Base-by-base conservation (phyloP, 2,797 vertebrate species). In the Anas bernieri region DNA sequence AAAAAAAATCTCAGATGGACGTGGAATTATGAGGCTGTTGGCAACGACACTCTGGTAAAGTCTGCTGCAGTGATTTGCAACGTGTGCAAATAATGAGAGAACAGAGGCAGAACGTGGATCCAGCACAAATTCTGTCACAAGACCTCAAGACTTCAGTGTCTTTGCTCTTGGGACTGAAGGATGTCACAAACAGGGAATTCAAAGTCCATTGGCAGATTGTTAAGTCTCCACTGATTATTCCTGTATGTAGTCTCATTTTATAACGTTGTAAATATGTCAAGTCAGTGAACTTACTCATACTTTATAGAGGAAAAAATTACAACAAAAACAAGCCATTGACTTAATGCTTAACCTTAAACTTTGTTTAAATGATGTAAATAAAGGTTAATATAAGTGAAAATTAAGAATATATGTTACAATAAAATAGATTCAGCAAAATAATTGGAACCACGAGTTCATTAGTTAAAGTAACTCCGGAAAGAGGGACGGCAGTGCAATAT, bases 91-190 rank as follows among this genome's bases (percentile, higher is more conserved):
- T 55, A 85, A 48, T 9, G 23, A 22, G 13, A 70, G 35, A 26
- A 73, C 7, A 12, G 35, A 77, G 48, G 30, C 41, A 73, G 86
- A 84, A 50, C 54, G 74, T 0, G 3, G 31, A 78, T 75, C n/a
- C 62, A n/a, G 69, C 74, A 62, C 0, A 0, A 83, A 81, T 63
- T 59, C 55, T 35, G 1, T 28, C 55, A 5, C 58, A 35, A 94
- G 83, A 76, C 59, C 76, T 91, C 81, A 78, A 67, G 80, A 72
- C 73, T 86, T 91, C 25, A 55, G 41, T 31, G 26, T 66, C 70
- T 95, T 91, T 92, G 37, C 41, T 82, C 62, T 87, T 93, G 79
- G 78, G 84, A 85, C 91, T 87, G 56, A 81, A 72, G 46, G 62
- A 80, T 81, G 62, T 92, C 86, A 96, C 75, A 77, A 88, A 74